A percentile compares a stretch with the other conserved stretches of the same genome.
Evolutionary conservation across 2,797 vertebrate genomes (phyloP).

Genomic region (Balearica regulorum): DNA sequence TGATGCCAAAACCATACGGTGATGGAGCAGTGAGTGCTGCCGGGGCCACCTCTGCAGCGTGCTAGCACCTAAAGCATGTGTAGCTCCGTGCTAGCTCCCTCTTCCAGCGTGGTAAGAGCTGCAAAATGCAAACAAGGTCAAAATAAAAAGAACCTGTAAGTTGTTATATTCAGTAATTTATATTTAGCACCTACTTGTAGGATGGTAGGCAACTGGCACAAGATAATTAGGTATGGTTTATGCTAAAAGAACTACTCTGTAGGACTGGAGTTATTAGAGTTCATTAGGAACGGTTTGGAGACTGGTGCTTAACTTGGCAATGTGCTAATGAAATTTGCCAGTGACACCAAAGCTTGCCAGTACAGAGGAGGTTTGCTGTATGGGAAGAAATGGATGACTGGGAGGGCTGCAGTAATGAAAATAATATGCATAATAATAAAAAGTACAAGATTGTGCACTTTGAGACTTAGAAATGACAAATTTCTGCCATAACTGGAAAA

Average conservation of each 20-base stretch:
- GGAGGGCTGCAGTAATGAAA: background rate
- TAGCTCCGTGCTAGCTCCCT: accelerated
- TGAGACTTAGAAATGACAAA: background rate
- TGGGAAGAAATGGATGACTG: background rate
- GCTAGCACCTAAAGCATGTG: accelerated
- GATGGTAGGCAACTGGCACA: background rate
- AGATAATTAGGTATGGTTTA: background rate
- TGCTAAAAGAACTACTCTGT: background rate
- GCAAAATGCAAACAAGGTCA: background rate
- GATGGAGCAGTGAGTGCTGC: background rate
- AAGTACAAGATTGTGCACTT: background rate
- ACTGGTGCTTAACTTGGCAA: background rate
- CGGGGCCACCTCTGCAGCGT: background rate
- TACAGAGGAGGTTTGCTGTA: background rate
- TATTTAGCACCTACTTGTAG: background rate
- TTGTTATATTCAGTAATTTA: background rate
- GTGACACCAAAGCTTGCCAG: background rate
- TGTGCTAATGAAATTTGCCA: background rate
- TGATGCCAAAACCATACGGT: accelerated
- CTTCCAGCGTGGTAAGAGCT: background rate
- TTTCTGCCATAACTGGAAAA: background rate
- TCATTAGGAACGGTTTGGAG: background rate
- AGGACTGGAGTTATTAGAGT: background rate
- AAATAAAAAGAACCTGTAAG: background rate
- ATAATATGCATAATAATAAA: background rate